Evolutionary conservation across 1,140 invertebrate species (phyloP).

Genomic region (Drosophila repletoides): DNA sequence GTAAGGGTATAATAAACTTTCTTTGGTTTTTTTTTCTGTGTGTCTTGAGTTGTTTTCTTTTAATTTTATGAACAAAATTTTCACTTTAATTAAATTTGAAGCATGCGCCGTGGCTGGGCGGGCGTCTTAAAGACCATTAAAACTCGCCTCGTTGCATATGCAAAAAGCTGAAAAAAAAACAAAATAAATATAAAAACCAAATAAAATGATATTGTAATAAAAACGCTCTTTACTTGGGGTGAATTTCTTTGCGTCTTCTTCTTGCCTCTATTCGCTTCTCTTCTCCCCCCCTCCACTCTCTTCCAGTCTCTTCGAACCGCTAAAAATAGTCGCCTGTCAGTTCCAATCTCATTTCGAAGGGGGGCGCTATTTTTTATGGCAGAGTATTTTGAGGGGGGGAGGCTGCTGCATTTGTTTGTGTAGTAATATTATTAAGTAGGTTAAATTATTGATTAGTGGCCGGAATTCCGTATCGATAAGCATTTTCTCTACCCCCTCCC

Average conservation of each 20-base stretch:
- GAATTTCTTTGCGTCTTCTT: slow-evolving; percentile 40
- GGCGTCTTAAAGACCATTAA: slow-evolving; percentile 42
- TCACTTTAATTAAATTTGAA: slow-evolving; percentile 80
- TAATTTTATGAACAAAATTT: slow-evolving; percentile 57
- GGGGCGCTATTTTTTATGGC: slow-evolving; percentile 1
- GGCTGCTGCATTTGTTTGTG: neutral
- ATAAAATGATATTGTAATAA: slow-evolving; percentile 44
- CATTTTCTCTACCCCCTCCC: no score
- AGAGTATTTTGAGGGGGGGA: slow-evolving; percentile 23
- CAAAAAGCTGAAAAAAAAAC: slow-evolving; percentile 51
- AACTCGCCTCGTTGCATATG: slow-evolving; percentile 62
- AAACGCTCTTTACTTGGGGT: slow-evolving; percentile 32
- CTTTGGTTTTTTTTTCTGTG: slow-evolving; percentile 55
- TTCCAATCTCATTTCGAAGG: neutral
- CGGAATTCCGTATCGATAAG: slow-evolving; percentile 20
- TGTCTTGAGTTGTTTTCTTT: neutral
- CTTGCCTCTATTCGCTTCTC: neutral
- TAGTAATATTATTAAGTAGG: slow-evolving; percentile 4
- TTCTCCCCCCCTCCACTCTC: neutral
- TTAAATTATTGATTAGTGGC: slow-evolving; percentile 33
- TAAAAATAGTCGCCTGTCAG: slow-evolving; percentile 35
- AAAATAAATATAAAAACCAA: slow-evolving; percentile 21
- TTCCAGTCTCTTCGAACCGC: neutral
- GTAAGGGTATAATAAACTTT: slow-evolving; percentile 68
- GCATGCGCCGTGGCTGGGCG: slow-evolving; percentile 50